Conservation (phyloP, 2,113 vertebrate genomes). For the Scalopus aquaticus region DNA sequence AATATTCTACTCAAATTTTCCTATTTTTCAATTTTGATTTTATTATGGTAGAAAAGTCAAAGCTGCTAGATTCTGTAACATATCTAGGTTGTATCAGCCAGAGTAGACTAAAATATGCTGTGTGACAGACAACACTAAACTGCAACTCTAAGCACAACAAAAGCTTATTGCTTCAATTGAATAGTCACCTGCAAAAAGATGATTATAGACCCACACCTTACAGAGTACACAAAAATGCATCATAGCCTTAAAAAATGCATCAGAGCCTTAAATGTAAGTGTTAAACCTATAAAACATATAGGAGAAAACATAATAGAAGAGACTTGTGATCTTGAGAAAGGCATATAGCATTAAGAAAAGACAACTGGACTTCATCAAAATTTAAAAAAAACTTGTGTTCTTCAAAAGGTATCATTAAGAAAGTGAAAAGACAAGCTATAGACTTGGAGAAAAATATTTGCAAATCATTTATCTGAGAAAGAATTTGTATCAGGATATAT, state of each 20-base stretch:
- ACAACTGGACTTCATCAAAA: background rate
- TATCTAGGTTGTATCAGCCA: background rate
- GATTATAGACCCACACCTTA: background rate
- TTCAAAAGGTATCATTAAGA: conserved; percentile 19
- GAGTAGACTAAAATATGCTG: conserved; percentile 10
- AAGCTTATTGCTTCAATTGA: background rate
- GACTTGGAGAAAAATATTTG: conserved; percentile 29
- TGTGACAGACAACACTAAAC: background rate
- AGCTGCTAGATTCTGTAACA: background rate
- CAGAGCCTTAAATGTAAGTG: background rate
- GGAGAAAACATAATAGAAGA: conserved; percentile 6
- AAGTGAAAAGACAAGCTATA: background rate
- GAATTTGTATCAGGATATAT: background rate
- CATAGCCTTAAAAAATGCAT: background rate
- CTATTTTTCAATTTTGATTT: background rate
- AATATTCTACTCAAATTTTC: conserved; percentile 9
- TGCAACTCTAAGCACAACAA: background rate
- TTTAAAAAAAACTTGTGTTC: background rate
- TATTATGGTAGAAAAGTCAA: background rate
- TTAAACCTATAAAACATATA: conserved; percentile 22
- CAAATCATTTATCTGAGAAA: background rate
- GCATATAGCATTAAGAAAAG: background rate
- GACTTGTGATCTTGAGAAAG: background rate
- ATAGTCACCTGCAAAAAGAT: background rate
- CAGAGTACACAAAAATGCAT: background rate